Conservation (phyloP, 53 echinoderm and acorn worm species). For the Arbacia lixula region DNA sequence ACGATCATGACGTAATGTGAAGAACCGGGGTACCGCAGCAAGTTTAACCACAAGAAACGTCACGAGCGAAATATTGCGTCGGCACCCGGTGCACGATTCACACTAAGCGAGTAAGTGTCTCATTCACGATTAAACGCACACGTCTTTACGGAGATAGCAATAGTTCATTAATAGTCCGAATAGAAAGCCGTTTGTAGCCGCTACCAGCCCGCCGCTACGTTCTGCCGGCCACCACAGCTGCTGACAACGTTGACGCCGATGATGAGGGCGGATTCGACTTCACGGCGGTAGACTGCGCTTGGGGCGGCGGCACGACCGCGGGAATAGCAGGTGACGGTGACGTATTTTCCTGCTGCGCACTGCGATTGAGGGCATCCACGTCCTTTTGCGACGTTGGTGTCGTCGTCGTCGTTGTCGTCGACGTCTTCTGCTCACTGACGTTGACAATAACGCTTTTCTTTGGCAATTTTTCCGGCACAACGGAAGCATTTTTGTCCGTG, state of each 20-base stretch:
- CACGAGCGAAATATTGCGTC: too few relatives aligned
- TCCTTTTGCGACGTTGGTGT: constrained; percentile 2
- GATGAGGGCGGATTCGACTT: neutral
- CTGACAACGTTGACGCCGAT: neutral
- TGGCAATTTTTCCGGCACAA: constrained; percentile 33
- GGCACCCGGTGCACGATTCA: too few relatives aligned
- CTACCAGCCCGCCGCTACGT: constrained; percentile 19
- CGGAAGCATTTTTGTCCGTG: constrained; percentile 16
- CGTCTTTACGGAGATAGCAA: too few relatives aligned
- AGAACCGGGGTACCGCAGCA: too few relatives aligned
- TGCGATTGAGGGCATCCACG: neutral
- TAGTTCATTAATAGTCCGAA: too few relatives aligned
- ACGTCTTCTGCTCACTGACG: constrained; percentile 1
- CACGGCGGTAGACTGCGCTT: neutral
- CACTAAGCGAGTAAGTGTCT: too few relatives aligned
- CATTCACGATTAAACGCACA: too few relatives aligned
- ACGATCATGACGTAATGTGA: too few relatives aligned
- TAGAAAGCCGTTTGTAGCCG: too few relatives aligned
- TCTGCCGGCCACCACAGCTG: neutral
- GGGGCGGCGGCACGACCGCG: neutral
- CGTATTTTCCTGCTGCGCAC: constrained; percentile 23
- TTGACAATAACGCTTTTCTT: constrained; percentile 13
- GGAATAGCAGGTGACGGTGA: constrained; percentile 7
- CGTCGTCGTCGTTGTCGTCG: neutral
- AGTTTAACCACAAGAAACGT: too few relatives aligned